Evolutionary conservation across 2,113 vertebrate genomes (phyloP).

Genomic region (Mesoclemmys tuberculata): DNA sequence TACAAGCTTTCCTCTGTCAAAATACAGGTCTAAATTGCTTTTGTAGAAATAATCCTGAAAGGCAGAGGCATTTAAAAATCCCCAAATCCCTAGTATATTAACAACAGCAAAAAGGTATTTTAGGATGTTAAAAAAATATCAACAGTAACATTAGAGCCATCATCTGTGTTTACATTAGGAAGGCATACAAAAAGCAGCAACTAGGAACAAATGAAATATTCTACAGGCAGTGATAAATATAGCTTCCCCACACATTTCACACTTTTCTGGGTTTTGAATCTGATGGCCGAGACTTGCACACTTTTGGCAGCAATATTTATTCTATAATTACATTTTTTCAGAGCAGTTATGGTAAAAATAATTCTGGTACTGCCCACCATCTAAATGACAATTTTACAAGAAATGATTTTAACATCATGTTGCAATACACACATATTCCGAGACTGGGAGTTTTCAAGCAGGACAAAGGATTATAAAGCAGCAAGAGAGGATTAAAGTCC

Average conservation of each 20-base stretch:
- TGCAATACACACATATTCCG: neutral
- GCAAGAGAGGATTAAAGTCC: neutral
- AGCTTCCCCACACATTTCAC: slow-evolving; percentile 44
- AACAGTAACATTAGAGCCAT: slow-evolving; percentile 11
- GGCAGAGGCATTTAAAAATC: slow-evolving; percentile 71
- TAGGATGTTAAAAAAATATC: slow-evolving; percentile 67
- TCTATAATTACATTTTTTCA: neutral
- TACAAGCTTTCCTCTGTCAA: slow-evolving; percentile 63
- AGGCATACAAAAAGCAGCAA: slow-evolving; percentile 67
- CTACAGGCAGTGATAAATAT: slow-evolving; percentile 48
- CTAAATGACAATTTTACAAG: neutral
- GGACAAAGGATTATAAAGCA: neutral
- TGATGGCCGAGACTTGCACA: slow-evolving; percentile 50
- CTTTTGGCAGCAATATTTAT: slow-evolving; percentile 50
- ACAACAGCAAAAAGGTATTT: slow-evolving; percentile 73
- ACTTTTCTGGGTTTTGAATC: slow-evolving; percentile 33
- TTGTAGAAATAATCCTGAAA: slow-evolving; percentile 71
- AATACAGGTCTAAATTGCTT: slow-evolving; percentile 66
- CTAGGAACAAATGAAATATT: slow-evolving; percentile 62
- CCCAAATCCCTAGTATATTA: slow-evolving; percentile 63
- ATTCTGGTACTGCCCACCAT: neutral
- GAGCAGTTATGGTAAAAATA: neutral
- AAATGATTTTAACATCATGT: neutral
- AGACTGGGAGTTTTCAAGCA: neutral
- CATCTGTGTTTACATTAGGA: slow-evolving; percentile 48